Base-by-base conservation (phyloP, 2,797 vertebrate genomes). In the Cercopithecus neglectus region DNA sequence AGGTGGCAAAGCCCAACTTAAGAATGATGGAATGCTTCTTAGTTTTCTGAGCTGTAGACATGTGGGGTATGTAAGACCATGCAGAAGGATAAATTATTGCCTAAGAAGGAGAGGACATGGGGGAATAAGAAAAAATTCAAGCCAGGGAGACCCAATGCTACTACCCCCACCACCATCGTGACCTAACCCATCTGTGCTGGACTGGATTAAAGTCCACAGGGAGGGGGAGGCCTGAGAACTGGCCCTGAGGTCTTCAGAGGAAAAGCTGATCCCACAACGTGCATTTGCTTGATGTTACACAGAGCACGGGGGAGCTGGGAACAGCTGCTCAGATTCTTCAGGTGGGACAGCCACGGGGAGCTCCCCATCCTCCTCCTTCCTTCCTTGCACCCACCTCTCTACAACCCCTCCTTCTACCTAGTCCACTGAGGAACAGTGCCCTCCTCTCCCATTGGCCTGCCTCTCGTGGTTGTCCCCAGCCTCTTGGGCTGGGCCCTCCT, bases 11-110 rank as follows among this genome's bases (percentile, higher is more conserved):
- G 72, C 93, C 87, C 64, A 74, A 82, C 76, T 89, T 82, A 72
- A 88, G 92, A 95, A 87, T 96, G 96, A 98, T 93, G 76, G 94
- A 94, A 84, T 96, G 94, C 64, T 96, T 90, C 84, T 96, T 74
- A 93, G 87, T 76, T 96, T 83, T 97, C 75, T 85, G 89, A 95
- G 93, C 93, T 85, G 61, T 74, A 96, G 89, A 87, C 97, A 96
- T 97, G 95, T 96, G 97, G 88, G 95, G 55, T 76, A 53, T 93
- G 80, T 86, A 96, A 94, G 92, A 92, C 90, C 89, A 95, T 92
- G 81, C 36, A 74, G 95, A 92, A 96, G 82, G 90, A 95, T 91
- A 83, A 91, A 94, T 96, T 94, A 95, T 55, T 92, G 57, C 94
- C 84, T 61, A 64, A 81, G 64, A 81, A 82, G 91, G 89, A 93